phyloP scores from a whole-genome alignment of 2,113 vertebrate genomes.

The Tricholaema leucomelas region DNA sequence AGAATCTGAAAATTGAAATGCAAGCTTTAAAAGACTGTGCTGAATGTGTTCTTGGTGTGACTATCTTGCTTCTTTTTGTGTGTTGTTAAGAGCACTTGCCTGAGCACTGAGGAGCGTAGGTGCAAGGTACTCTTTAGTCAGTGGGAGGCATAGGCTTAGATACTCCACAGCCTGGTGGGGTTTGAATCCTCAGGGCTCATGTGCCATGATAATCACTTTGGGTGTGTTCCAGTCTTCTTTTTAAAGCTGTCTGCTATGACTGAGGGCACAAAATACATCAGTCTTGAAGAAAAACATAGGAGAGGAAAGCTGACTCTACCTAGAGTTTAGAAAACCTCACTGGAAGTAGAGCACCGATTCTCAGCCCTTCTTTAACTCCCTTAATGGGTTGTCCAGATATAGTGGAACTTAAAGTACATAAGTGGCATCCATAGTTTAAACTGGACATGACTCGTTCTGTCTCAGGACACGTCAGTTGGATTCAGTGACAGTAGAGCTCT shows the following conservation, averaged over 20 bases:
- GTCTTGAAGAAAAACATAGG: not conserved
- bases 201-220: not conserved
- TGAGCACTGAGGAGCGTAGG: accelerated
- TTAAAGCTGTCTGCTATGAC: not conserved
- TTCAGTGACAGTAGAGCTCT: no score
- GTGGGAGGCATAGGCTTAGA: not conserved
- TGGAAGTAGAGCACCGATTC: not conserved
- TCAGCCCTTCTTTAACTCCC: not conserved
- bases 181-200: not conserved
- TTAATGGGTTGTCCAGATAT: not conserved
- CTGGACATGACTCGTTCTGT: accelerated
- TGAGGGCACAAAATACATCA: not conserved
- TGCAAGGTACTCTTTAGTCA: not conserved
- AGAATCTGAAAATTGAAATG: not conserved
- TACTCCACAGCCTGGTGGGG: not conserved
- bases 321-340: not conserved
- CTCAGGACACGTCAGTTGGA: no score
- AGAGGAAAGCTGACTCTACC: not conserved
- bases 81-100: not conserved
- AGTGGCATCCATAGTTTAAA: not conserved
- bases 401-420: not conserved
- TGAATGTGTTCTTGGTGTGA: not conserved
- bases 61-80: not conserved
- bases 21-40: not conserved
- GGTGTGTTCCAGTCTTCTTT: not conserved